Percentiles rank a stretch among this genome's conserved stretches.
Evolutionary conservation across 2,888 invertebrate species (phyloP).

Genomic region (Ochropleura leucogaster): DNA sequence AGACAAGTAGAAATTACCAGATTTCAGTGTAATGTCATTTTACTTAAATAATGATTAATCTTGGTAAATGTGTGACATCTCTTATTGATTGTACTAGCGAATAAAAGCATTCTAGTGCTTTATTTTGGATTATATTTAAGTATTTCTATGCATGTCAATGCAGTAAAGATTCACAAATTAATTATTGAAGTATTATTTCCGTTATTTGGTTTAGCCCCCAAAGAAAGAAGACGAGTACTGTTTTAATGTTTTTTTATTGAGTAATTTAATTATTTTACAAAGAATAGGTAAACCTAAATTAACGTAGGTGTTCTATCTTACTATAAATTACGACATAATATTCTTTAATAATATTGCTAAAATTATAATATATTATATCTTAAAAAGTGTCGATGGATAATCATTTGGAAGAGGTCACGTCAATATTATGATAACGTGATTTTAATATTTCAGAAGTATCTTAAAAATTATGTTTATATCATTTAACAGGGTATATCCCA

Average conservation of each 20-base stretch:
- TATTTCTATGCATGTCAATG: conserved; percentile 59
- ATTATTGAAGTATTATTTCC: conserved; percentile 15
- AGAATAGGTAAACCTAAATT: conserved; percentile 12
- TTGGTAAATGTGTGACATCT: conserved; percentile 47
- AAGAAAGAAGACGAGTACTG: neutral
- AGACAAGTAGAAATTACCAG: conserved; percentile 1
- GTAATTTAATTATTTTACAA: conserved; percentile 21
- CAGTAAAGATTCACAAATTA: conserved; percentile 55
- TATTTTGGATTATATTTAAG: conserved; percentile 54
- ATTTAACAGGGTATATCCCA: neutral
- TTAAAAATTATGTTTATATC: conserved; percentile 5
- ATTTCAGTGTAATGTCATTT: conserved; percentile 30
- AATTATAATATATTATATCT: conserved; percentile 24
- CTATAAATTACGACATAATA: conserved; percentile 14
- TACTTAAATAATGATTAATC: conserved; percentile 34
- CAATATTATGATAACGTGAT: conserved; percentile 16
- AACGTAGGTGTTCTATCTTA: neutral
- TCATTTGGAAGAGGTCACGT: conserved; percentile 20
- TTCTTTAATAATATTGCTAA: conserved; percentile 13
- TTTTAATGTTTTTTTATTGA: conserved; percentile 27
- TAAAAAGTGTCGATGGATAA: conserved; percentile 6
- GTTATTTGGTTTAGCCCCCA: neutral
- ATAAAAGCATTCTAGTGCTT: conserved; percentile 56
- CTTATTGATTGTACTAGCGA: conserved; percentile 32
- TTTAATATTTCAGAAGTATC: conserved; percentile 8